Evolutionary conservation across 2,888 invertebrate species (phyloP), one percentile per base, ranked within the genome.

Genomic region (Trichogramma dendrolimi): DNA sequence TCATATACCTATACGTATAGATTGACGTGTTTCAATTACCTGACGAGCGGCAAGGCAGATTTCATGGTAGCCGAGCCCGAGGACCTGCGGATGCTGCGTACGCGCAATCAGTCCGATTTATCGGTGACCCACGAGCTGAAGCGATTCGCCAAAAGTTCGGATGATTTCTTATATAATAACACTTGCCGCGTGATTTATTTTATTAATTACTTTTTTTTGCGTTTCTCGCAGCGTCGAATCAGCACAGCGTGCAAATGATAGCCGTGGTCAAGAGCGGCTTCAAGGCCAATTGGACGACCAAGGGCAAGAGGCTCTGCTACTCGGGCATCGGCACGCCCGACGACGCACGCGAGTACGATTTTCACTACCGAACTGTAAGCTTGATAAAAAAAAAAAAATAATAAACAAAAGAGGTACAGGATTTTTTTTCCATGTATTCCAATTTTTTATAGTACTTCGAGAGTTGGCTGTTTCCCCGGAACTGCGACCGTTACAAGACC

Each of bases 1-100:
- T 27, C 1, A 14, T 27, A 27, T 27, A 27, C 2, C 1, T 27
- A 27, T 53, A 50, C 39, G 4, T 76, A 1, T 77, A 91, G 93
- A 67, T 81, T 92, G 69, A 89, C 91, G 72, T 96, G 95, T 72
- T 83, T 94, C 64, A 83, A 90, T 4, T 84, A 87, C 67, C 88
- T 95, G 69, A 83, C 86, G 61, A 86, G 87, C 71, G 88, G 89
- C 2, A 85, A 87, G 1, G 94, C 90, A 1, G 94, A 95, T 78
- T 89, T 95, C 72, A 88, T 92, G 0, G 87, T 91, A 10, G 86
- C 93, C 71, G 88, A 89, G 60, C 88, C 94, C 0, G 94, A 94
- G 74, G 94, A 94, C 78, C 84, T 94, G 70, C 84, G 94, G 50
- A 80, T 83, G 0, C 83, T 85, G 58, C 89, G 88, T 84, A 84